Conservation (phyloP, 2,888 invertebrate genomes). For the Charanyca ferruginea region DNA sequence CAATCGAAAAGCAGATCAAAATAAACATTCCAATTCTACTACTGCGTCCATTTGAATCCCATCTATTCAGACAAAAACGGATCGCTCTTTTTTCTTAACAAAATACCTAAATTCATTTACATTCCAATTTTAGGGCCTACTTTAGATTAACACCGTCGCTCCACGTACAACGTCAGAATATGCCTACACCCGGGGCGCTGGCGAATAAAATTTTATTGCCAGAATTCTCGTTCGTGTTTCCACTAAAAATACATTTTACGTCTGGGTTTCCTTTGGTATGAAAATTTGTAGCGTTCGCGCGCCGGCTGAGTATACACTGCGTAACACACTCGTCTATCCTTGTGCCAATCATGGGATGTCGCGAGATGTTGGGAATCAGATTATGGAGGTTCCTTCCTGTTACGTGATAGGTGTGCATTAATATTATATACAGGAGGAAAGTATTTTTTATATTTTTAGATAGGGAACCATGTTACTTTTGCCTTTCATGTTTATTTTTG, state of each 20-base stretch:
- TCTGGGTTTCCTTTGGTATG: constrained; percentile 69
- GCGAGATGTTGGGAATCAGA: constrained; percentile 56
- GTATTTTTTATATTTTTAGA: constrained; percentile 22
- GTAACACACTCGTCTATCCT: constrained; percentile 49
- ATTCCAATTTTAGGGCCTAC: constrained; percentile 53
- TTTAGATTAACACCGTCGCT: constrained; percentile 57
- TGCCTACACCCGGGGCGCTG: constrained; percentile 61
- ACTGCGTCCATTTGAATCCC: constrained; percentile 6
- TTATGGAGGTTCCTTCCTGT: constrained; percentile 61
- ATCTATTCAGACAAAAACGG: constrained; percentile 31
- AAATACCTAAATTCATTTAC: constrained; percentile 61
- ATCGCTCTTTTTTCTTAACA: constrained; percentile 48
- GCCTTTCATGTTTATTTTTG: background rate
- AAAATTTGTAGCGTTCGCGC: constrained; percentile 72
- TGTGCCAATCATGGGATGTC: constrained; percentile 58
- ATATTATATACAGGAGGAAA: constrained; percentile 46
- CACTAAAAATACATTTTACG: constrained; percentile 69
- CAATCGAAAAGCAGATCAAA: constrained; percentile 9
- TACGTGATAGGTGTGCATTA: constrained; percentile 56
- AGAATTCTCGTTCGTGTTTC: constrained; percentile 69
- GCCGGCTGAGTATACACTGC: constrained; percentile 38
- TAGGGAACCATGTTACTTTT: background rate
- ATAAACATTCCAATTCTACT: constrained; percentile 18
- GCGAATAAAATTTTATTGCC: constrained; percentile 75
- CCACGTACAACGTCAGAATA: constrained; percentile 59